Evolutionary conservation across 2,888 invertebrate genomes (phyloP), one percentile per base, ranked within the genome.

Genomic region (Melolontha melolontha): DNA sequence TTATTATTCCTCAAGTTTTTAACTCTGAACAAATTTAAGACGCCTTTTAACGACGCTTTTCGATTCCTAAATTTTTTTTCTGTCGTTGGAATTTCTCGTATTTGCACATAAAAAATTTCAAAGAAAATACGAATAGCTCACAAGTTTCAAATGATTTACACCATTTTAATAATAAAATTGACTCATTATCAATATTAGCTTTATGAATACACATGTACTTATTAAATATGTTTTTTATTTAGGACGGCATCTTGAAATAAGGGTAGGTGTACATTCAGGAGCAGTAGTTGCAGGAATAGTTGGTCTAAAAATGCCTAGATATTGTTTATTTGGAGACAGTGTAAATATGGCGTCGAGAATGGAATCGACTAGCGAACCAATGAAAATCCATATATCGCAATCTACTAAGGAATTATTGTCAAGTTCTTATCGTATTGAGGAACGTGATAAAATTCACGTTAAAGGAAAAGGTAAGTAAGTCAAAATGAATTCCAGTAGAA

Each of bases 351-450:
- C 96, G 0, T 94, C 95, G 0, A 86, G 95, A 39, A 96, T 97
- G 96, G 97, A 97, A 80, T 94, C 95, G 0, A 95, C 95, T 0
- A 94, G 95, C 70, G 91, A 92, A 78, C 92, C 96, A 0, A 96
- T 97, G 94, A 93, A 94, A 82, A 93, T 98, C 70, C 97, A 98
- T 81, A 94, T 98, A 77, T 97, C 97, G 1, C 92, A 97, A 81
- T 91, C 93, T 0, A 97, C 97, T 0, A 90, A 88, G 77, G 89
- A 92, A 73, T 84, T 93, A 12, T 84, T 97, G 6, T 90, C 94
- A 0, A 85, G 89, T 0, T 86, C 87, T 0, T 97, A 95, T 79
- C 88, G 87, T 77, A 90, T 94, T 2, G 86, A 86, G 7, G 93
- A 94, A 79, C 87, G 95, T 6, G 94, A 93, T 1, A 94, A 94